Conservation (phyloP, 2,113 vertebrate species). For the Myocastor coypus region DNA sequence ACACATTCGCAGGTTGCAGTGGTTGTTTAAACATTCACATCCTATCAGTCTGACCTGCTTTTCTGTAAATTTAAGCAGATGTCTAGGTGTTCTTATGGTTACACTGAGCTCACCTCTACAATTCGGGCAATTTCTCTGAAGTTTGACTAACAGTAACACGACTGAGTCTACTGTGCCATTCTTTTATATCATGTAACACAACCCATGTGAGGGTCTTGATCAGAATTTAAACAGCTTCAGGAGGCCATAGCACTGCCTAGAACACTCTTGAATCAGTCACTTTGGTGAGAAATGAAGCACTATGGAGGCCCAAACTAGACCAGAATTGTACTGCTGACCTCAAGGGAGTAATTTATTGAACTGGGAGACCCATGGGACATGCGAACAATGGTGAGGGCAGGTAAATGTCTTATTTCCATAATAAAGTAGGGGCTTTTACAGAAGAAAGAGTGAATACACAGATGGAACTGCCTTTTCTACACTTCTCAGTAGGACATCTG, state of each 20-base stretch:
- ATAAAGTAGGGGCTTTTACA: background rate
- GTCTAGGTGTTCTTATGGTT: background rate
- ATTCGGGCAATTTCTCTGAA: background rate
- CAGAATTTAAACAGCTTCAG: background rate
- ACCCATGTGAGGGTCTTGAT: background rate
- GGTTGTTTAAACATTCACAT: background rate
- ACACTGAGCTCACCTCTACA: fast-evolving
- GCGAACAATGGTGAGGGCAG: background rate
- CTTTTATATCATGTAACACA: background rate
- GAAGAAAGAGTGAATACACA: background rate
- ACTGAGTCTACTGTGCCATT: background rate
- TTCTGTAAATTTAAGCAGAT: background rate
- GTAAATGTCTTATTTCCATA: background rate
- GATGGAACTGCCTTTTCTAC: background rate
- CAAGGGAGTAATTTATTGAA: background rate
- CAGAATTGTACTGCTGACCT: background rate
- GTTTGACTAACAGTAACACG: background rate
- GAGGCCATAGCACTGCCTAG: background rate
- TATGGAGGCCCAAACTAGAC: too few relatives aligned
- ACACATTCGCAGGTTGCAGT: background rate
- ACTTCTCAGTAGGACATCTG: background rate
- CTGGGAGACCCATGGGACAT: background rate
- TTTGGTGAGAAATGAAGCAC: background rate
- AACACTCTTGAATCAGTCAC: background rate
- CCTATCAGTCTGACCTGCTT: background rate